A percentile compares a stretch with the other conserved stretches of the same genome.
phyloP scores from a whole-genome alignment of 2,797 vertebrate genomes.

The Chiloscyllium punctatum region DNA sequence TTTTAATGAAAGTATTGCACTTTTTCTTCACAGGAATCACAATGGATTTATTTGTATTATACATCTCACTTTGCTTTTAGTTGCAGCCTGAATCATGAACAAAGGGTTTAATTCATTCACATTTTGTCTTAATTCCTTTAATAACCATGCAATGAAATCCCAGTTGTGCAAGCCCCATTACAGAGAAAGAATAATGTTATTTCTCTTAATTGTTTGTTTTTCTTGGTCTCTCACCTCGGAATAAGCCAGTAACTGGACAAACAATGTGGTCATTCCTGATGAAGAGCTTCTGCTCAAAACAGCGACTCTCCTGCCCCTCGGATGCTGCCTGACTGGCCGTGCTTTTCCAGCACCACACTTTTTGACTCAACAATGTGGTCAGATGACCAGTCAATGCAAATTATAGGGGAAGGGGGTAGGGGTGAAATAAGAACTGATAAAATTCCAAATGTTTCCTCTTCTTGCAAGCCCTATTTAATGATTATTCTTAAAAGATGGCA shows the following conservation, averaged over 20 bases:
- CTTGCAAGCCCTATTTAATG: neutral
- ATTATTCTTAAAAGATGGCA: neutral
- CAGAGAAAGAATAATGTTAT: neutral
- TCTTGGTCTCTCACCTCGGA: neutral
- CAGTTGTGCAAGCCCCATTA: neutral
- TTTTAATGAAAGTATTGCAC: slow-evolving; percentile 8
- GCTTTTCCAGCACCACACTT: too few species aligned
- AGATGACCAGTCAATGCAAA: neutral
- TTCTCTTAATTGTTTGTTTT: neutral
- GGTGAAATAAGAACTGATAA: neutral
- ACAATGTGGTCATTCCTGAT: neutral
- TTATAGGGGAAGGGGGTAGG: neutral
- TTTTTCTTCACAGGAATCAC: neutral
- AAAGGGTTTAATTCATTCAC: neutral
- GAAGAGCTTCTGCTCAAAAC: too few species aligned
- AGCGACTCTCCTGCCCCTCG: too few species aligned
- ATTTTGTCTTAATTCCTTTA: neutral
- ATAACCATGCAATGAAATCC: neutral
- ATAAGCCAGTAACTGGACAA: neutral
- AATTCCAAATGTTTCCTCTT: neutral
- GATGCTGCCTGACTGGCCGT: too few species aligned
- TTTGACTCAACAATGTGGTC: neutral
- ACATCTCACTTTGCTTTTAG: neutral
- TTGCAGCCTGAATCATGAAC: neutral
- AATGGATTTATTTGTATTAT: slow-evolving; percentile 10